Conservation (phyloP, 2,888 invertebrate genomes). For the Pristionchus mayeri region DNA sequence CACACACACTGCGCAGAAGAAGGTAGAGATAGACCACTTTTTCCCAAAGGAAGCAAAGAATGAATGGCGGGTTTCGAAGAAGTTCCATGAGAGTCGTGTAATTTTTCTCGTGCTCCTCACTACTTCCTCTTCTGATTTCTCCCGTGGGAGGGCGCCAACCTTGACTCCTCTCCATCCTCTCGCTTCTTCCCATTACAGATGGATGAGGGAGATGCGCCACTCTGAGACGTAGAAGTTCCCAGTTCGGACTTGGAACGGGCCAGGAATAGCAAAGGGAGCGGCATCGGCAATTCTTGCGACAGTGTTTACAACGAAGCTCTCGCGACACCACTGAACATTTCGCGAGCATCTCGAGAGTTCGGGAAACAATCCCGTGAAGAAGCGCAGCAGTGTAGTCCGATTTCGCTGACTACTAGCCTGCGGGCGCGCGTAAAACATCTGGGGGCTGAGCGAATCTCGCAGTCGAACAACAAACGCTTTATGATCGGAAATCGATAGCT, state of each 20-base stretch:
- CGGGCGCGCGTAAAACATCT: slow-evolving; percentile 20
- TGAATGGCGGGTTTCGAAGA: background rate
- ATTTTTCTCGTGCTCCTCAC: background rate
- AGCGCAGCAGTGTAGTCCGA: background rate
- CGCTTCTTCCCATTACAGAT: background rate
- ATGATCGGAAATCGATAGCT: slow-evolving; percentile 16
- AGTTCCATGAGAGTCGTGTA: slow-evolving; percentile 15
- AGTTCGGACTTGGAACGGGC: no score
- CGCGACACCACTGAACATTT: background rate
- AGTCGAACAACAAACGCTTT: slow-evolving; percentile 32
- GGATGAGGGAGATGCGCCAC: background rate
- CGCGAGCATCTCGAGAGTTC: background rate
- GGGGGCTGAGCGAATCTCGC: background rate
- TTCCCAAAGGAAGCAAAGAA: no score
- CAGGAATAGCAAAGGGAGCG: no score
- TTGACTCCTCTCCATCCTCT: background rate
- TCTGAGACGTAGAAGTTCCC: no score
- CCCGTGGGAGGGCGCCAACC: slow-evolving; percentile 24
- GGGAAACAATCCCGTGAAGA: no score
- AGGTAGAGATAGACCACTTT: no score
- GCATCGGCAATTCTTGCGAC: no score
- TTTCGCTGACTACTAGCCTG: background rate
- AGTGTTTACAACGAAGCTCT: no score
- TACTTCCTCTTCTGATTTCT: slow-evolving; percentile 2
- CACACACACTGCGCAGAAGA: no score